Evolutionary conservation across 2,888 invertebrate genomes (phyloP).

Genomic region (Hyalella azteca): DNA sequence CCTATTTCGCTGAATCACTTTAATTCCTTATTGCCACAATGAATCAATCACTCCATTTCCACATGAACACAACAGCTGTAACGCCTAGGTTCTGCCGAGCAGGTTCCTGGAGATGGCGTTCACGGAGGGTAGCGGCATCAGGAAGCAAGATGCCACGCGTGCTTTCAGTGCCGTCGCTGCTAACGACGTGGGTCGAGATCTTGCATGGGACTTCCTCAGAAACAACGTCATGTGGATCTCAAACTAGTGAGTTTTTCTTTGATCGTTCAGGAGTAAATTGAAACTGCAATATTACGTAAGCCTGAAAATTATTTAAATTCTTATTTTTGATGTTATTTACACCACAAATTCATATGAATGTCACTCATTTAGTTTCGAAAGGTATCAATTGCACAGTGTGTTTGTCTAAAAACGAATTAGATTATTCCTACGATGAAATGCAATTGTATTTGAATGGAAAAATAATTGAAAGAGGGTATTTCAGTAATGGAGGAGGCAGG

Average conservation of each 20-base stretch:
- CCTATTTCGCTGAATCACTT: not conserved
- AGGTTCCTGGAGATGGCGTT: constrained; percentile 79
- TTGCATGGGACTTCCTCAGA: constrained; percentile 79
- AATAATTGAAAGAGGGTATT: too few species aligned
- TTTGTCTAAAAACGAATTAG: too few species aligned
- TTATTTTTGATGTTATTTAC: too few species aligned
- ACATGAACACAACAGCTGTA: not conserved
- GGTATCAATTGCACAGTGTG: too few species aligned
- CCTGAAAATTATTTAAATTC: too few species aligned
- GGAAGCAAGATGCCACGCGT: constrained; percentile 79
- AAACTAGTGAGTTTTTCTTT: constrained; percentile 49
- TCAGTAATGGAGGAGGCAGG: too few species aligned
- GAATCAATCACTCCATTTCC: not conserved
- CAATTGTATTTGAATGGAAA: too few species aligned
- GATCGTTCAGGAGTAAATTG: too few species aligned
- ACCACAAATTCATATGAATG: too few species aligned
- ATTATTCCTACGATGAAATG: too few species aligned
- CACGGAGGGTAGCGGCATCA: constrained; percentile 75
- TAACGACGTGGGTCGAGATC: constrained; percentile 78
- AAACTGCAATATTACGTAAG: too few species aligned
- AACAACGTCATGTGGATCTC: constrained; percentile 72
- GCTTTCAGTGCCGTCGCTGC: constrained; percentile 79
- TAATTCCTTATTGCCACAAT: not conserved
- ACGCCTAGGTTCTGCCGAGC: constrained; percentile 40
- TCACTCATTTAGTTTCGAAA: too few species aligned